Base-by-base conservation (phyloP, 2,797 vertebrate genomes). In the Lutjanus argentimaculatus region DNA sequence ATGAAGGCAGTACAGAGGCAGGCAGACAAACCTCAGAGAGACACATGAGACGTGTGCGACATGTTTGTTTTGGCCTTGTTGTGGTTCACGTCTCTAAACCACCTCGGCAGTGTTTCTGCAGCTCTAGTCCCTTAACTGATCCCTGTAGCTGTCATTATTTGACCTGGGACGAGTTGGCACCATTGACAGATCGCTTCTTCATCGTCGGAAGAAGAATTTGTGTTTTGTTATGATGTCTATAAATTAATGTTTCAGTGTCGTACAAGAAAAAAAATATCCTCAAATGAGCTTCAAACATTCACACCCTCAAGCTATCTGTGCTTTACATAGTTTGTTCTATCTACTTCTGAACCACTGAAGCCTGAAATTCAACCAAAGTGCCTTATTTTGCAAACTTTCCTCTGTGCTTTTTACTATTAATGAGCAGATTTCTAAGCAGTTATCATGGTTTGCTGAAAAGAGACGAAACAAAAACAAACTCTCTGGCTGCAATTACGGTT, bases 41-140 rank as follows among this genome's bases (percentile, higher is more conserved):
- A 92, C 89, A 95, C 94, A 95, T 95, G 93, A 96, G 92, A 96
- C 86, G 86, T 86, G 92, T 80, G 74, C 52, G 77, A 93, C 86
- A 93, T 95, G 94, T 95, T 94, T 94, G 93, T 94, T 94, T 94
- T 79, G 91, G 92, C 94, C 95, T 96, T 96, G 93, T 96, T 96
- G 95, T 96, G 96, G 96, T 96, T 94, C 77, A 5, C 48, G 75
- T 82, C 87, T 88, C 78, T 59, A 89, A 93, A 94, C 94, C 94
- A 70, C 92, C 86, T 80, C 67, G 4, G 67, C 79, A 64, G 22
- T 0, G 75, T 72, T 86, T 82, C 55, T 83, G 64, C 74, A 79
- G 66, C 59, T 77, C 56, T 45, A 12, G 63, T 56, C 67, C 61
- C 45, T 72, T 58, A 67, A 66, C 63, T 82, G 80, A 88, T 85